Evolutionary conservation across 1,140 invertebrate species (phyloP).

Genomic region (Linepithema humile): DNA sequence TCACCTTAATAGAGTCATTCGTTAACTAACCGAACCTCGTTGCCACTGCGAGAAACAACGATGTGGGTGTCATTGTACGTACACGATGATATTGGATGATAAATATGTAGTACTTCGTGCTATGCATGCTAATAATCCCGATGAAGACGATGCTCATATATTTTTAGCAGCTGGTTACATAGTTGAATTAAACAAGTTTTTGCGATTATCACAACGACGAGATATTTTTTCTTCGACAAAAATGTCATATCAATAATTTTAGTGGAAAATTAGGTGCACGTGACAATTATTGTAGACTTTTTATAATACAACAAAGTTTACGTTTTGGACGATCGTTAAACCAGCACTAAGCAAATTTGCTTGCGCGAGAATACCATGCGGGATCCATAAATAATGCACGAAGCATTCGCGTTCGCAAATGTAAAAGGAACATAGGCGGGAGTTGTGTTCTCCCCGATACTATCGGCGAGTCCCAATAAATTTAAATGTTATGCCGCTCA

Average conservation of each 20-base stretch:
- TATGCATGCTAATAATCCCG: not conserved
- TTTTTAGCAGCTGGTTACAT: not conserved
- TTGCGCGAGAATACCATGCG: not conserved
- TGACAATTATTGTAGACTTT: not conserved
- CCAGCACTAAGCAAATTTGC: no score
- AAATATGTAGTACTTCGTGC: not conserved
- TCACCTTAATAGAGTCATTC: constrained; percentile 40
- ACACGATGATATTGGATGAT: constrained; percentile 19
- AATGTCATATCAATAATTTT: not conserved
- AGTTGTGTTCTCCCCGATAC: constrained; percentile 12
- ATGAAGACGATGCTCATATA: not conserved
- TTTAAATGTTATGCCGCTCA: constrained; percentile 39
- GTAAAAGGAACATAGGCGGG: constrained; percentile 1
- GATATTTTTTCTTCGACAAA: not conserved
- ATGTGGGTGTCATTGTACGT: constrained; percentile 50
- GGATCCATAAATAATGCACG: constrained; percentile 10
- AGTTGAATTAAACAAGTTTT: not conserved
- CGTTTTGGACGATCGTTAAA: no score
- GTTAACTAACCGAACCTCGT: not conserved
- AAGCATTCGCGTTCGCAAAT: constrained; percentile 14
- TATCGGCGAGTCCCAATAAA: constrained; percentile 25
- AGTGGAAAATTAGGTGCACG: not conserved
- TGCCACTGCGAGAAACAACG: not conserved
- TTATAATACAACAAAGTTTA: no score
- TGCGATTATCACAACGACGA: no score